Base-by-base conservation (phyloP, 2,113 vertebrate species). In the Rallus limicola region DNA sequence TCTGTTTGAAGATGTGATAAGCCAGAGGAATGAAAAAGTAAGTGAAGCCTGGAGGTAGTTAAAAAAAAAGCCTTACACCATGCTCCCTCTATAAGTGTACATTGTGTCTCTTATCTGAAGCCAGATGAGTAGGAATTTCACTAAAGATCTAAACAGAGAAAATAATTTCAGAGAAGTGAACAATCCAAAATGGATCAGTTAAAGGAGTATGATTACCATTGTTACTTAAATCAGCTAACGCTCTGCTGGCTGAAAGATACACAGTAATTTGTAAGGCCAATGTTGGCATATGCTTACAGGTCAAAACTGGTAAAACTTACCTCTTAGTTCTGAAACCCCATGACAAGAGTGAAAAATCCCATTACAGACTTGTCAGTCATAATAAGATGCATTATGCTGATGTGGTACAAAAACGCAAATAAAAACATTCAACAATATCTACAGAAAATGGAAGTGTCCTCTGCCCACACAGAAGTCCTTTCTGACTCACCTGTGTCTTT, bases 351-450 rank as follows among this genome's bases (percentile, higher is more conserved):
- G 96, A 96, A 95, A 96, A 97, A 95, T 90, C 55, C 93, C 74
- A 95, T 97, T 96, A 86, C 55, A 68, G 34, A 33, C 31, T 68
- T 97, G 93, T 80, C 90, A 96, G 94, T 98, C 96, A 96, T 91
- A 94, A 97, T 94, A 82, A 92, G 36, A 58, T 88, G 36, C 44
- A 71, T 95, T 94, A 85, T 95, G 90, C 55, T 94, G 92, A 95
- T 55, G 31, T 48, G 56, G 88, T 92, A 82, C 65, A 84, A 96
- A 97, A 97, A 68, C 44, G 78, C 55, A 69, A 95, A 95, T 97
- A 96, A 96, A 96, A 95, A 25, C 26, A 74, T 78, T 88, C 56
- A 96, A 46, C 56, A 96, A 56, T 26, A 96, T 33, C 40, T 84
- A 59, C 90, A 93, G 86, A 74, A 97, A 96, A 95, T 50, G 59